Evolutionary conservation across 2,888 invertebrate genomes (phyloP).

Genomic region (Drosophila buzzatii): DNA sequence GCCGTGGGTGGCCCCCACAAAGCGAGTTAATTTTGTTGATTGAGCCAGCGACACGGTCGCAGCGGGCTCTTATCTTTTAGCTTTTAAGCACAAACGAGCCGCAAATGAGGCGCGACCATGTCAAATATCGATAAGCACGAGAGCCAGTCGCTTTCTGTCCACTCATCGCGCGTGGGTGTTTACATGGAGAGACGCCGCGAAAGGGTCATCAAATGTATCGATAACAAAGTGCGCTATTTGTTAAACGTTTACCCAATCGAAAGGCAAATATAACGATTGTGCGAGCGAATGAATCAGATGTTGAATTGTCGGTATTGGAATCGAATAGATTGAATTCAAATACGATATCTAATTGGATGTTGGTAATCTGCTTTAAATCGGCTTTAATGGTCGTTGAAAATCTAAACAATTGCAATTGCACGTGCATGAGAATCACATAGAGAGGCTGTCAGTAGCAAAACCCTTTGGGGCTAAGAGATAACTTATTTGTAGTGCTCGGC

Average conservation of each 20-base stretch:
- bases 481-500: slow-evolving; percentile 38
- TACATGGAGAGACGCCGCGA: background rate
- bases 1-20: slow-evolving; percentile 46
- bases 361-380: background rate
- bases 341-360: background rate
- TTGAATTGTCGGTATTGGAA: no score
- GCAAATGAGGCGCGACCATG: slow-evolving; percentile 47
- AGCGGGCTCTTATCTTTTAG: slow-evolving; percentile 21
- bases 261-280: background rate
- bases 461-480: slow-evolving; percentile 22
- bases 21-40: slow-evolving; percentile 14
- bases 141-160: background rate
- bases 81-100: slow-evolving; percentile 40
- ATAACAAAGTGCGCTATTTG: slow-evolving; percentile 33
- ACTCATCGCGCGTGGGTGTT: slow-evolving; percentile 17
- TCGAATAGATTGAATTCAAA: no score
- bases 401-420: slow-evolving; percentile 5
- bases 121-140: slow-evolving; percentile 34
- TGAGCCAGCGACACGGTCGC: slow-evolving; percentile 9
- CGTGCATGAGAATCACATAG: slow-evolving; percentile 23
- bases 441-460: slow-evolving; percentile 18
- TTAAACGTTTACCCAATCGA: slow-evolving; percentile 18
- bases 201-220: slow-evolving; percentile 18
- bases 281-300: background rate
- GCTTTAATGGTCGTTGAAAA: background rate